A percentile compares a stretch with the other conserved stretches of the same genome.
phyloP scores from a whole-genome alignment of 2,113 vertebrate genomes.

The Gorsachius goisagi region DNA sequence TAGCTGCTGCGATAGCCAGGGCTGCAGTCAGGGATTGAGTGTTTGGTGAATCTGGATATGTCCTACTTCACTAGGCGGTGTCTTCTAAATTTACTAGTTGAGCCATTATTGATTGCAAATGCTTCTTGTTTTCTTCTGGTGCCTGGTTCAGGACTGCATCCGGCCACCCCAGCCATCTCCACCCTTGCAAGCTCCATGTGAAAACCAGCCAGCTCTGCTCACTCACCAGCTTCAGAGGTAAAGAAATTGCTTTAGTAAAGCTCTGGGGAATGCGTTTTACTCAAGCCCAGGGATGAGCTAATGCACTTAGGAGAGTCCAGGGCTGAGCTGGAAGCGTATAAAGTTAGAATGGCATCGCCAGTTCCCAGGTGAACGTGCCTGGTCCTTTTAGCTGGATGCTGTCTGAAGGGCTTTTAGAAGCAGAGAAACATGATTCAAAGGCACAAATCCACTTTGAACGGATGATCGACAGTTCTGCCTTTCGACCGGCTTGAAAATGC shows the following conservation, averaged over 20 bases:
- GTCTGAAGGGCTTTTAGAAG: neutral
- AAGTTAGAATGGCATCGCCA: neutral
- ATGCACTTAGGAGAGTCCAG: neutral
- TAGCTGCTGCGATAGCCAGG: neutral
- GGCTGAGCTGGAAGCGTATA: neutral
- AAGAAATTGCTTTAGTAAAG: neutral
- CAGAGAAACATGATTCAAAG: neutral
- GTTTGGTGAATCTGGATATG: neutral
- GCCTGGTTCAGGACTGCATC: conserved; percentile 74
- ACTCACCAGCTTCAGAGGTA: conserved; percentile 99
- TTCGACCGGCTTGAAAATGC: neutral
- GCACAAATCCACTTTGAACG: neutral
- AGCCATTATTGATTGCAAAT: neutral
- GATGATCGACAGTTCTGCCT: neutral
- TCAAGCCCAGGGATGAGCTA: neutral
- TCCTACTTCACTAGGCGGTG: neutral
- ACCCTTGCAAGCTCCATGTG: conserved; percentile 87
- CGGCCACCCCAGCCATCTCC: conserved; percentile 78
- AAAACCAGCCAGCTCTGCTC: conserved; percentile 96
- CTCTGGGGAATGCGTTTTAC: neutral
- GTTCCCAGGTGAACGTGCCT: neutral
- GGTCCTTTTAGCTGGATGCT: neutral
- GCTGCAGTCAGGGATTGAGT: neutral
- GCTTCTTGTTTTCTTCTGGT: conserved; percentile 17
- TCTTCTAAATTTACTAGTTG: neutral